Conservation (phyloP, 2,113 vertebrate genomes). For the Mus spicilegus region DNA sequence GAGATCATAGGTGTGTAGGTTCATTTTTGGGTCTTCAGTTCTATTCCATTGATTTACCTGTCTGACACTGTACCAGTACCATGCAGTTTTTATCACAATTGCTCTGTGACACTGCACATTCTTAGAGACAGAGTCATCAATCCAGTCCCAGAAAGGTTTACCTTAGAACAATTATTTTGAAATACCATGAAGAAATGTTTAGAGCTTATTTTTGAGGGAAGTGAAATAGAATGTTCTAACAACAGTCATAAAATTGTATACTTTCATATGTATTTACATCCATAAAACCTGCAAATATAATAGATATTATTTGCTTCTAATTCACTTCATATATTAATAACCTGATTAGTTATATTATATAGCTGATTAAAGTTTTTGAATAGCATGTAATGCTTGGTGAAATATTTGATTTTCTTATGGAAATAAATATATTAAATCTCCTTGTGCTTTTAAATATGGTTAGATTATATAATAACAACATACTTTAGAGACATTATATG, state of each 20-base stretch:
- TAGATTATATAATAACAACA: neutral
- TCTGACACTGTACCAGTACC: no score
- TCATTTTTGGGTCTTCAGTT: no score
- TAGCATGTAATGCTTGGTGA: neutral
- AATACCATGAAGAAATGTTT: neutral
- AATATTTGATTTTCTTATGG: neutral
- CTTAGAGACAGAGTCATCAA: neutral
- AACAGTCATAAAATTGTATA: neutral
- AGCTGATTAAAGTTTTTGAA: neutral
- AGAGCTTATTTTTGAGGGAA: neutral
- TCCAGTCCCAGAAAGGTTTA: neutral
- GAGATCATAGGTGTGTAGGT: no score
- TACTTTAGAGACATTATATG: accelerated
- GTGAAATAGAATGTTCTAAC: neutral
- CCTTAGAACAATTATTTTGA: conserved; percentile 13
- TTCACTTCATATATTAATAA: neutral
- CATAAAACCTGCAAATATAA: neutral
- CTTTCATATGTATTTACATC: neutral
- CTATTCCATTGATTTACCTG: no score
- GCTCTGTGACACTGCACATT: no score
- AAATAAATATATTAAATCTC: neutral
- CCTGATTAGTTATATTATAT: neutral
- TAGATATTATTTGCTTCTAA: neutral
- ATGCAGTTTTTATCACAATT: no score
- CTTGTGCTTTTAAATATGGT: neutral